Conservation (phyloP, 1,140 invertebrate species). For the Leptinotarsa undecemlineata region DNA sequence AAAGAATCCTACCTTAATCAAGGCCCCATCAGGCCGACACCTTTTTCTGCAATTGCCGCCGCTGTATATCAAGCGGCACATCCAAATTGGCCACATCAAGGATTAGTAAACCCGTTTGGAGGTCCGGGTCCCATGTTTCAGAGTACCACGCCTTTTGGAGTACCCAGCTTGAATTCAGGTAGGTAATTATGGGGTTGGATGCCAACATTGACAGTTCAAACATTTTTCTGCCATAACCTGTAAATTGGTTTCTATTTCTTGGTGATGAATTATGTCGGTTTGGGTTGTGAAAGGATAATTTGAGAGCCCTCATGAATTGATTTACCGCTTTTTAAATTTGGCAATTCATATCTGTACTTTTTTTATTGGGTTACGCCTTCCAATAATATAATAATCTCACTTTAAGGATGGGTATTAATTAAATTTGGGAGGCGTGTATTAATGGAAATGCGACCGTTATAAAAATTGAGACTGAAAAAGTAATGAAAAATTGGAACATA, state of each 20-base stretch:
- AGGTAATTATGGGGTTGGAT: conserved; percentile 42
- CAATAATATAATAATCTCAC: no score
- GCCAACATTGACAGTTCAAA: not conserved
- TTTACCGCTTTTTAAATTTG: not conserved
- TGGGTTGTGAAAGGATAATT: not conserved
- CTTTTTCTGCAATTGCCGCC: conserved; percentile 68
- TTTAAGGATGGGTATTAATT: no score
- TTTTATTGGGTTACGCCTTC: conserved; percentile 7
- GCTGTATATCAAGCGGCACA: conserved; percentile 57
- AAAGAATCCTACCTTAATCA: conserved; percentile 52
- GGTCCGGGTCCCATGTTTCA: conserved; percentile 62
- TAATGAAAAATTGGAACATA: no score
- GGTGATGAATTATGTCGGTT: not conserved
- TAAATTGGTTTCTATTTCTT: conserved; percentile 5
- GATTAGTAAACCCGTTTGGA: conserved; percentile 58
- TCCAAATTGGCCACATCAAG: conserved; percentile 60
- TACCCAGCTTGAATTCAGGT: conserved; percentile 65
- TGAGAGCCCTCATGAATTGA: not conserved
- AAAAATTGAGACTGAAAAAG: no score
- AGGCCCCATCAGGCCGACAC: conserved; percentile 66
- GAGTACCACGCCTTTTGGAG: conserved; percentile 60
- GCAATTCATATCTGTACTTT: not conserved
- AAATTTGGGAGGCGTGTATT: no score
- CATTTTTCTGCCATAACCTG: not conserved
- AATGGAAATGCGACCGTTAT: no score